These are phyloP conservation scores for Trichopoda pennipes DNA, from an alignment of 2,888 invertebrate genomes.

Conservation along the genomic window DNA sequence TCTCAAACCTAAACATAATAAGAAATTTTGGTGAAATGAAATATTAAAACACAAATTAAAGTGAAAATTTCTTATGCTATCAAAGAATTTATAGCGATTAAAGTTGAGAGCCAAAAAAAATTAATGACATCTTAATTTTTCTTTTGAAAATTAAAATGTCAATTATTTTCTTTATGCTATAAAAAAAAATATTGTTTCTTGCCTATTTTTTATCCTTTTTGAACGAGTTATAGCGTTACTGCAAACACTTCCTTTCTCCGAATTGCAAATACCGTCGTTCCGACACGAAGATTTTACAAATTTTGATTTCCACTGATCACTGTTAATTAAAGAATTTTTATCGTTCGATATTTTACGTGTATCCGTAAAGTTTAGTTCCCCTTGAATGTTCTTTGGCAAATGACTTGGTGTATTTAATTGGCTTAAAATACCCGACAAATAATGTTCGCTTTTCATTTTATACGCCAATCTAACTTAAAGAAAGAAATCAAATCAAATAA, in stretches of 20 bases:
- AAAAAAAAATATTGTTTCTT: slow-evolving; percentile 58
- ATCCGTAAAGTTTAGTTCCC: slow-evolving; percentile 61
- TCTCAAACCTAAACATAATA: too few species aligned
- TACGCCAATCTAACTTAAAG: slow-evolving; percentile 29
- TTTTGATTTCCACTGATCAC: slow-evolving; percentile 71
- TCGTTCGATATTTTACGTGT: slow-evolving; percentile 62
- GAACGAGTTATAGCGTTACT: slow-evolving; percentile 75
- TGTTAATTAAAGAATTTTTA: slow-evolving; percentile 56
- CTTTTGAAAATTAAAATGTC: too few species aligned
- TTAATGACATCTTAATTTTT: too few species aligned
- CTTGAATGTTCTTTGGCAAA: slow-evolving; percentile 57
- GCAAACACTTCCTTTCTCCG: slow-evolving; percentile 78
- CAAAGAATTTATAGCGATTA: too few species aligned
- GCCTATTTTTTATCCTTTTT: slow-evolving; percentile 75
- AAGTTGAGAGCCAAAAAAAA: too few species aligned
- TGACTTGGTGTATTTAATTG: slow-evolving; percentile 75
- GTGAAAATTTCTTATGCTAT: too few species aligned
- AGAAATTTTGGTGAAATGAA: too few species aligned
- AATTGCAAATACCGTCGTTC: slow-evolving; percentile 70
- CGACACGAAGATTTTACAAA: slow-evolving; percentile 22
- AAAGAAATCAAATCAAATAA: slow-evolving; percentile 30
- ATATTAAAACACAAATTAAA: too few species aligned
- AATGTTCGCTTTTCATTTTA: slow-evolving; percentile 80
- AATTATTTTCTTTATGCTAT: background rate
- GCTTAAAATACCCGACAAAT: slow-evolving; percentile 75